Evolutionary conservation across 2,888 invertebrate species (phyloP).

Genomic region (Eristalis intricaria): DNA sequence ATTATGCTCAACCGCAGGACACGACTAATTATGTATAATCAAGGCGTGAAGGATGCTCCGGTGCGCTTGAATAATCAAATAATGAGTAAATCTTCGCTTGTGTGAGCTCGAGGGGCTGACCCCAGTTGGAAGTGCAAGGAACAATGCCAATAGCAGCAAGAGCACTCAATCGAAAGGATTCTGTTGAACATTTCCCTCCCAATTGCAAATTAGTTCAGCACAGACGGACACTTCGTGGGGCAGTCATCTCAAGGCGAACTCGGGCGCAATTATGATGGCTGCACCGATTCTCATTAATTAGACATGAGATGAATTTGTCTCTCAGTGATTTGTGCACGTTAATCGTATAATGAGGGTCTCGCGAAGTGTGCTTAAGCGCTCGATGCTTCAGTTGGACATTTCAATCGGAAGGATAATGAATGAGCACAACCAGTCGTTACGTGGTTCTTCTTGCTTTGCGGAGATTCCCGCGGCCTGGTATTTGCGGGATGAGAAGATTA

Average conservation of each 20-base stretch:
- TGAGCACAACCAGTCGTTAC: background rate
- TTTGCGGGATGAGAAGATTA: too few relatives aligned
- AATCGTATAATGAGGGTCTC: background rate
- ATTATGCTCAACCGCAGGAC: conserved; percentile 45
- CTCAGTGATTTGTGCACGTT: background rate
- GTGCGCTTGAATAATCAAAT: conserved; percentile 28
- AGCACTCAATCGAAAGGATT: background rate
- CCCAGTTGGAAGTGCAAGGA: background rate
- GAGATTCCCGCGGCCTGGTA: too few relatives aligned
- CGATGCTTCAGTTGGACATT: background rate
- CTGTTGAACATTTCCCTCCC: background rate
- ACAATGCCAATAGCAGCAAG: background rate
- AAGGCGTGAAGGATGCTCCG: conserved; percentile 34
- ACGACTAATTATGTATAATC: conserved; percentile 48
- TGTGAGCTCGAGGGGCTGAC: background rate
- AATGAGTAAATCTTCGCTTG: background rate
- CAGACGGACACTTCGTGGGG: background rate
- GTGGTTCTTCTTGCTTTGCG: too few relatives aligned
- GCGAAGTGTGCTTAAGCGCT: background rate
- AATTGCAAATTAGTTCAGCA: background rate
- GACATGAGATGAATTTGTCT: background rate
- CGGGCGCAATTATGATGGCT: background rate
- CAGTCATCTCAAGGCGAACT: background rate
- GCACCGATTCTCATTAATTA: background rate
- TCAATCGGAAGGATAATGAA: background rate